Conservation (phyloP, 2,888 invertebrate species). For the Drosophila aldrichi region DNA sequence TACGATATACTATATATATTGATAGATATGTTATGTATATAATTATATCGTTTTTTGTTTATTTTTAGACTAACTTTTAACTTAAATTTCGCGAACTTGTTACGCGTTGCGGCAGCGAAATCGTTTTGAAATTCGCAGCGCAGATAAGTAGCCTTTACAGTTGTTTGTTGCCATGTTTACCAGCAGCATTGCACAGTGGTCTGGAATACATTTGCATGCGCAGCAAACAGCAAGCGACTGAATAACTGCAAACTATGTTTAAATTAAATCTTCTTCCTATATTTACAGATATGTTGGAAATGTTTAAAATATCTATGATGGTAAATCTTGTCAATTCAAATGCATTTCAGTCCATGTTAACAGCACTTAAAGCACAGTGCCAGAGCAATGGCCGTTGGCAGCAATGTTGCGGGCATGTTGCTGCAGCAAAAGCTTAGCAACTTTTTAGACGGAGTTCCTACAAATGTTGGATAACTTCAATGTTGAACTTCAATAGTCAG, state of each 20-base stretch:
- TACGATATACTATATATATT: not conserved
- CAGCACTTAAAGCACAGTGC: constrained; percentile 7
- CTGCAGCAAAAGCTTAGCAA: constrained; percentile 9
- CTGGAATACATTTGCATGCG: not conserved
- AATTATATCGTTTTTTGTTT: not conserved
- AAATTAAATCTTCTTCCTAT: not conserved
- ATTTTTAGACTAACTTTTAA: not conserved
- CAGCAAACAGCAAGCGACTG: not conserved
- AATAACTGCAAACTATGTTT: not conserved
- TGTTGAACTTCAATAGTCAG: too few relatives aligned
- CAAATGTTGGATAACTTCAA: not conserved
- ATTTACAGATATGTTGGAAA: too few relatives aligned
- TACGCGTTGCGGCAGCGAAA: constrained; percentile 28
- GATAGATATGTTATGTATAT: not conserved
- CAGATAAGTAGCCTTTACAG: constrained; percentile 9
- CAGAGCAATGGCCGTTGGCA: constrained; percentile 2
- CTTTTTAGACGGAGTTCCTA: not conserved
- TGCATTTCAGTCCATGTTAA: not conserved
- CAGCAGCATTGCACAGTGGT: constrained; percentile 32
- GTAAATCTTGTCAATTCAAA: not conserved
- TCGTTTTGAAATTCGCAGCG: constrained; percentile 30
- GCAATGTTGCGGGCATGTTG: constrained; percentile 16
- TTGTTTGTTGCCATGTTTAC: not conserved
- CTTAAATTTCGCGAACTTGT: constrained; percentile 38
- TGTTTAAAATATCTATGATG: not conserved